Base-by-base conservation (phyloP, 2,113 vertebrate species). In the Mustelus asterias region DNA sequence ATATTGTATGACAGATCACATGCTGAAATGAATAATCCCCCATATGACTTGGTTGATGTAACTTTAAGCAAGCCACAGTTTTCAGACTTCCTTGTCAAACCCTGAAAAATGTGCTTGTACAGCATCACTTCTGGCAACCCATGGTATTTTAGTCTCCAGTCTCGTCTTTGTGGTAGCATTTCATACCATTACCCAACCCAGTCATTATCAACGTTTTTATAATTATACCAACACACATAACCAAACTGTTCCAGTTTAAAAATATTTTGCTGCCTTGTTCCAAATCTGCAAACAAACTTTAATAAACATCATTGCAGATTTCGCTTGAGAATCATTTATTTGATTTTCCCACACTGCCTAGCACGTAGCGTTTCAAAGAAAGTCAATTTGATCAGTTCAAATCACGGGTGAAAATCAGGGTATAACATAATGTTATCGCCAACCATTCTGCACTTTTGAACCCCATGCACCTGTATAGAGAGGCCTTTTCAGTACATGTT, bases 11-110 rank as follows among this genome's bases (percentile, higher is more conserved):
- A 63, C 88, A 90, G 88, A n/a, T 92, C 58, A 92, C 86, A 89
- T 60, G 54, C 5, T 63, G 26, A 60, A 92, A 92, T 60, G 88
- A 92, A n/a, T 58, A 92, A 92, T 92, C 54, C 33, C 48, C 54
- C 88, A 92, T 92, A 63, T 92, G 88, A 92, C 88, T 76, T n/a
- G 88, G 14, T 16, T 92, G 88, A 92, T 16, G 26, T 63, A 60
- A 92, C 88, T 92, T 63, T n/a, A 58, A 60, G 13, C 54, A 60
- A 90, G 88, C 88, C 58, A n/a, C 58, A 92, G 54, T 63, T 92
- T 60, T 63, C 54, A 29, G 54, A 33, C 29, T 92, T 92, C 88
- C 88, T 60, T n/a, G 26, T 63, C 58, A 92, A 92, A 63, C 29
- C 88, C 58, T 60, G 29, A 92, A 92, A 92, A 48, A 92, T 60